Base-by-base conservation (phyloP, 2,113 vertebrate species). In the Dasyurus viverrinus region DNA sequence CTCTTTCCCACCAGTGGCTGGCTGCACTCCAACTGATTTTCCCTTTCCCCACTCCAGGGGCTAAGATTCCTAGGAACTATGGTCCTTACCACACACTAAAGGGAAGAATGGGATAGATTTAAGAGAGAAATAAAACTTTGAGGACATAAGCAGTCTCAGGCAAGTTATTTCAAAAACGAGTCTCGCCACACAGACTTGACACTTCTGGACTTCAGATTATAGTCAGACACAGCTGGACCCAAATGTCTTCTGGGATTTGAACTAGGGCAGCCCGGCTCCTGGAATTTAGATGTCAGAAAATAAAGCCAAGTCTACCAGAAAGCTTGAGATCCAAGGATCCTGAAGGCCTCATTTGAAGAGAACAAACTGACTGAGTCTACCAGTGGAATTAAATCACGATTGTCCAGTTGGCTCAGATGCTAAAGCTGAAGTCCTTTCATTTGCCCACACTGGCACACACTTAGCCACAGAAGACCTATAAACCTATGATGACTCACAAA, bases 401-500 rank as follows among this genome's bases (percentile, higher is more conserved):
- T 54, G 52, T 84, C 60, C 91, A 93, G 48, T 57, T 95, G 93
- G 93, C 89, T 93, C 26, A n/a, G 46, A 91, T 91, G 90, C 53
- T 89, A 89, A 94, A 94, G 95, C 94, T 47, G 14, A 89, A 30
- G 27, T 47, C 54, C 46, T 94, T 94, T 91, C 42, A 9, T 55
- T 91, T 48, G 93, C 53, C 50, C 89, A 57, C 53, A 8, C 54
- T 89, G 89, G 54, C 91, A 92, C 50, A 12, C 68, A 92, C n/a
- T 93, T 46, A 93, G 47, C 47, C 91, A 54, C 89, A 50, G 54
- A 93, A 94, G 76, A 93, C 68, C 54, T 47, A 53, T 97, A 91
- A 96, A 89, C 94, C 42, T 8, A n/a, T n/a, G 36, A 8, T 97
- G 96, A 96, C 89, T 97, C 96, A 97, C 0, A 89, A 52, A 89